Evolutionary conservation across 2,888 invertebrate genomes (phyloP).

Genomic region (Tethea ocularis): DNA sequence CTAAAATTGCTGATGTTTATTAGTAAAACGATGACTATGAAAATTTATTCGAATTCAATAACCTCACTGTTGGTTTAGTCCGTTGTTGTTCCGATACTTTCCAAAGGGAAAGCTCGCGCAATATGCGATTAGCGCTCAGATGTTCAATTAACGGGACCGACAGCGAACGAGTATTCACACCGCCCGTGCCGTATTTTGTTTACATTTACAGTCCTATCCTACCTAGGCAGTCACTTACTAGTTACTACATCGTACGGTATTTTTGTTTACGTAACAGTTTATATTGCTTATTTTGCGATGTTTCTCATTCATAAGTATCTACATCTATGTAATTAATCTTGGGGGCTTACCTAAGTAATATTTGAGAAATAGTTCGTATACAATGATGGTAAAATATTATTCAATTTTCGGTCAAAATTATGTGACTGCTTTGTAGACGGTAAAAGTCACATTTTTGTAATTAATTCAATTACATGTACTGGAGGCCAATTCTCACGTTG

Average conservation of each 20-base stretch:
- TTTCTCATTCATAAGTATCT: background rate
- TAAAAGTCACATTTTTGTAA: no score
- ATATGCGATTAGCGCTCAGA: conserved; percentile 67
- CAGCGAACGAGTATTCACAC: conserved; percentile 44
- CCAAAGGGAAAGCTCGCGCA: conserved; percentile 74
- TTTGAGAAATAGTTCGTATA: no score
- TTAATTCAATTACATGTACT: no score
- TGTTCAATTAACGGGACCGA: conserved; percentile 72
- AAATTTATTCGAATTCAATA: conserved; percentile 33
- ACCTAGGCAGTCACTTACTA: background rate
- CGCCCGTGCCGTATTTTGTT: background rate
- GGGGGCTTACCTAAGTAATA: background rate
- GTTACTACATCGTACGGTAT: background rate
- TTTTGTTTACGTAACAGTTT: background rate
- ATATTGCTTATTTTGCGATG: background rate
- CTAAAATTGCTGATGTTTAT: no score
- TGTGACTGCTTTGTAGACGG: no score
- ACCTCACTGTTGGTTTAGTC: conserved; percentile 47
- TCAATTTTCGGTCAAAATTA: no score
- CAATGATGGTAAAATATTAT: no score
- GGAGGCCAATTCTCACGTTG: no score
- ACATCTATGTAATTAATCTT: background rate
- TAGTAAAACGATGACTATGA: conserved; percentile 23
- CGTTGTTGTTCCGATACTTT: conserved; percentile 61
- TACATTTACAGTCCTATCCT: background rate